A percentile compares a stretch with the other conserved stretches of the same genome.
Conservation (phyloP, 1,140 invertebrate species). For the Hyles euphorbiae region DNA sequence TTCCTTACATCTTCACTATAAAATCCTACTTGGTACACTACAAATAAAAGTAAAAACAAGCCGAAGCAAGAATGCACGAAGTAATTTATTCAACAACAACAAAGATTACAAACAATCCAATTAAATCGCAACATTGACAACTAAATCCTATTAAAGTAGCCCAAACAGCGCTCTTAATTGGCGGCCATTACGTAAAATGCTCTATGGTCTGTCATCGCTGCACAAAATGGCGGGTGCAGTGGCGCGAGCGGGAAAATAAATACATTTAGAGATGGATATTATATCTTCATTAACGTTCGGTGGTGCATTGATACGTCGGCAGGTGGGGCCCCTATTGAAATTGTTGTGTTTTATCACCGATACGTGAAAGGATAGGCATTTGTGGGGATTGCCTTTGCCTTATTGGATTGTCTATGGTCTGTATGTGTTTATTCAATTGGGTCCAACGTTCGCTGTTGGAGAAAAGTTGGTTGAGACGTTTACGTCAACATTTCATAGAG, state of each 20-base stretch:
- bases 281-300: slow-evolving; percentile 68
- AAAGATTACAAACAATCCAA: slow-evolving; percentile 64
- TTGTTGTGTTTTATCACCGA: slow-evolving; percentile 66
- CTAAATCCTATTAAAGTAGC: slow-evolving; percentile 64
- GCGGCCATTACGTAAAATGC: slow-evolving; percentile 53
- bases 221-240: slow-evolving; percentile 51
- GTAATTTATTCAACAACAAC: slow-evolving; percentile 37
- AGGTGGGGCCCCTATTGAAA: slow-evolving; percentile 53
- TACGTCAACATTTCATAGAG: too few relatives aligned
- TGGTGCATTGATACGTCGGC: slow-evolving; percentile 64
- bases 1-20: too few relatives aligned
- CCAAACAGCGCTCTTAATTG: slow-evolving; percentile 54
- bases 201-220: slow-evolving; percentile 53
- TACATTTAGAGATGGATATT: slow-evolving; percentile 63
- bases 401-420: slow-evolving; percentile 39
- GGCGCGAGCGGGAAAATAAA: slow-evolving; percentile 57
- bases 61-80: slow-evolving; percentile 4
- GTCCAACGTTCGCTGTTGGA: too few relatives aligned
- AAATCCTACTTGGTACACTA: too few relatives aligned
- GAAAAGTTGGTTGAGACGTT: too few relatives aligned
- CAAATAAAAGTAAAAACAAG: too few relatives aligned
- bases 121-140: slow-evolving; percentile 66
- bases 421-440: slow-evolving; percentile 9
- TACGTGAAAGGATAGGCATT: slow-evolving; percentile 33
- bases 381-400: slow-evolving; percentile 35